These are phyloP conservation scores for Austrofundulus limnaeus DNA, from an alignment of 2,113 vertebrate genomes.

Conservation along the genomic window DNA sequence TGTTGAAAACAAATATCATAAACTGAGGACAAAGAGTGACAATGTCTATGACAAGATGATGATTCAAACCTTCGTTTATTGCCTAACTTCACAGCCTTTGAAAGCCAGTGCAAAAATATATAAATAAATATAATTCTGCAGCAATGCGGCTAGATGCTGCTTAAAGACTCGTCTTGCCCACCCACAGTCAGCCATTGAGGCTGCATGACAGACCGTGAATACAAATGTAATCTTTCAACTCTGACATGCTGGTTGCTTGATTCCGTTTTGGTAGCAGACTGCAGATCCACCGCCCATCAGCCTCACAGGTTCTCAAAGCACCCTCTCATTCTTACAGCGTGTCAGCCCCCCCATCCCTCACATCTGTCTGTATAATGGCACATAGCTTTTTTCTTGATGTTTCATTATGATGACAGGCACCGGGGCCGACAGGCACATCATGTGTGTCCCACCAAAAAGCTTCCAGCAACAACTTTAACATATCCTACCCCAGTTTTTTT, in stretches of 20 bases:
- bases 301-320: constrained; percentile 17
- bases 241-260: constrained; percentile 31
- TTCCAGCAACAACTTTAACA: constrained; percentile 10
- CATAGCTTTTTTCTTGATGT: constrained; percentile 39
- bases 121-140: neutral
- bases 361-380: constrained; percentile 40
- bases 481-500: neutral
- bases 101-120: neutral
- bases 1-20: neutral
- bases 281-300: constrained; percentile 9
- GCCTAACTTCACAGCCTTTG: neutral
- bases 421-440: constrained; percentile 13
- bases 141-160: constrained; percentile 12
- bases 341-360: constrained; percentile 35
- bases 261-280: constrained; percentile 17
- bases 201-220: constrained; percentile 22
- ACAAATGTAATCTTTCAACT: constrained; percentile 50
- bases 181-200: constrained; percentile 16
- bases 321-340: constrained; percentile 13
- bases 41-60: too few relatives aligned
- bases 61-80: neutral
- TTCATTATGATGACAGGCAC: constrained; percentile 58
- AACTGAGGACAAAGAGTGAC: neutral
- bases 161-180: constrained; percentile 13
- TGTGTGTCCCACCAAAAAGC: constrained; percentile 28